Conservation (phyloP, 2,113 vertebrate genomes). For the Podarcis muralis region DNA sequence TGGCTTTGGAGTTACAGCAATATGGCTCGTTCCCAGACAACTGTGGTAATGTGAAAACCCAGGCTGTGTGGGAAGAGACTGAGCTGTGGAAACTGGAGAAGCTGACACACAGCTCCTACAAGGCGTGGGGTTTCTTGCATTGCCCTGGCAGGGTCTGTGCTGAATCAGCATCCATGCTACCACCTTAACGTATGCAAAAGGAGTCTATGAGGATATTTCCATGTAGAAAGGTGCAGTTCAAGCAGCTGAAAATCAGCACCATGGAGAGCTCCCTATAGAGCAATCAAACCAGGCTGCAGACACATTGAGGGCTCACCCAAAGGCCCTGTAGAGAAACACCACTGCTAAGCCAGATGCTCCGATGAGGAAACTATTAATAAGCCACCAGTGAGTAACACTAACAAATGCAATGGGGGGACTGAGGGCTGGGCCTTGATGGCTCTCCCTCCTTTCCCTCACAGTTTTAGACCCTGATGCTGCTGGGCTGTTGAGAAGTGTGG, state of each 20-base stretch:
- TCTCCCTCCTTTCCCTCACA: not conserved
- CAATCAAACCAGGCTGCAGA: not conserved
- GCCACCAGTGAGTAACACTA: not conserved
- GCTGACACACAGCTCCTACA: not conserved
- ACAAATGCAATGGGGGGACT: rapidly evolving
- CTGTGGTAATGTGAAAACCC: not conserved
- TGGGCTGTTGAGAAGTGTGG: rapidly evolving
- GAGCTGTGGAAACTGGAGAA: not conserved
- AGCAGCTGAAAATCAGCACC: not conserved
- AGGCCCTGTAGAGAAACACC: not conserved
- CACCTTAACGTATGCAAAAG: not conserved
- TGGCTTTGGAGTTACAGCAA: not conserved
- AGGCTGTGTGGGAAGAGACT: not conserved
- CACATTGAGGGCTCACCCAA: not conserved
- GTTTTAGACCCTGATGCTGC: rapidly evolving
- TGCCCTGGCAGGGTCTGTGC: not conserved
- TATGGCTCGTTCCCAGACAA: not conserved
- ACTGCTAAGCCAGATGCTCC: not conserved
- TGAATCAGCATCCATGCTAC: too few species aligned
- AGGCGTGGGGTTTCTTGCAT: not conserved
- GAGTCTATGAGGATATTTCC: not conserved
- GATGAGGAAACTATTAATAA: rapidly evolving
- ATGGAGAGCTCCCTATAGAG: not conserved
- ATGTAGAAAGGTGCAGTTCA: not conserved
- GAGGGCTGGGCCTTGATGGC: rapidly evolving